These are phyloP conservation scores for Zaprionus ghesquierei DNA, from an alignment of 1,140 invertebrate species.

Conservation along the genomic window DNA sequence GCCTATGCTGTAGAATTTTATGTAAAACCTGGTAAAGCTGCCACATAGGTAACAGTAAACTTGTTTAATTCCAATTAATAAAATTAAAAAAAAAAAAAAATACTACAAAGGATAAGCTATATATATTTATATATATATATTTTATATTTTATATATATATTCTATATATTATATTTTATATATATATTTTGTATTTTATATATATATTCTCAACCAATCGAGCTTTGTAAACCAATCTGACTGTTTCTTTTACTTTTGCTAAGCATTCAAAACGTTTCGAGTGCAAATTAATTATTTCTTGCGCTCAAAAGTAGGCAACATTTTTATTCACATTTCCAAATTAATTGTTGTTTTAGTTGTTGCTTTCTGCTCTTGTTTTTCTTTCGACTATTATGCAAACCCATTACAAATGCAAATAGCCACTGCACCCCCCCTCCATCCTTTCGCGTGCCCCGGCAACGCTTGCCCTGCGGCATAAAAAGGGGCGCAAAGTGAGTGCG, in stretches of 20 bases:
- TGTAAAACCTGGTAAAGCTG: no score
- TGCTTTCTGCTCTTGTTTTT: neutral
- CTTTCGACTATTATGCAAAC: neutral
- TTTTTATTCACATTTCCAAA: conserved; percentile 10
- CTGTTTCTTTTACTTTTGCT: neutral
- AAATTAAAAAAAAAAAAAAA: no score
- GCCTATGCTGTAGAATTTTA: no score
- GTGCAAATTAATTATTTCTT: neutral
- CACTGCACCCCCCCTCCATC: neutral
- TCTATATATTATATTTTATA: no score
- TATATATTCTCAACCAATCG: no score
- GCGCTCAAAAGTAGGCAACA: conserved; percentile 48
- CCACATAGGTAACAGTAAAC: no score
- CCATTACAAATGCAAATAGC: conserved; percentile 10
- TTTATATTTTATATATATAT: no score
- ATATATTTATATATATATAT: no score
- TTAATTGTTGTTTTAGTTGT: neutral
- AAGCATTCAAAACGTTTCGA: neutral
- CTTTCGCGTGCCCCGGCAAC: neutral
- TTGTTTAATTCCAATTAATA: no score
- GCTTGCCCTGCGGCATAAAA: neutral
- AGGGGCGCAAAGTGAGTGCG: no score
- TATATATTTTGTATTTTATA: no score
- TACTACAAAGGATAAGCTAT: no score
- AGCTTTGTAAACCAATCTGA: neutral